Evolutionary conservation across 2,113 vertebrate genomes (phyloP).

Genomic region (Zosterops pallidus): DNA sequence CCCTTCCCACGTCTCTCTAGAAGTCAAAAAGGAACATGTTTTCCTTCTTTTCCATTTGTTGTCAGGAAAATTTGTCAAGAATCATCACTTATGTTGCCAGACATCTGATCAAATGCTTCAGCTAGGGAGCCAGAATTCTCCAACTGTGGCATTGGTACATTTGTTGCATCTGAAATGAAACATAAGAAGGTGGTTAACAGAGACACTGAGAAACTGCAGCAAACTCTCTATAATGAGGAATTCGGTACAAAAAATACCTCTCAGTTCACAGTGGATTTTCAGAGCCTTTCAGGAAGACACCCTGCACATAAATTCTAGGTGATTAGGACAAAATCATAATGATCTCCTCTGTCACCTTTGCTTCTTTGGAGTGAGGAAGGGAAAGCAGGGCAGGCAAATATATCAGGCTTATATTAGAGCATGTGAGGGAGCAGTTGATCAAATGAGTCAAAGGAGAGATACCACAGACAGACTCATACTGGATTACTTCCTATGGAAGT

Average conservation of each 20-base stretch:
- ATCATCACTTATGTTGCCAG: constrained; percentile 40
- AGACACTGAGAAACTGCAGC: background rate
- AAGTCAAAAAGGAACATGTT: constrained; percentile 47
- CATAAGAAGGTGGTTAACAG: constrained; percentile 44
- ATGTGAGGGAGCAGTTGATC: background rate
- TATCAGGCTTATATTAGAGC: background rate
- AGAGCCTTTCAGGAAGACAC: constrained; percentile 44
- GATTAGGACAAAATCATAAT: background rate
- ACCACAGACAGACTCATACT: constrained; percentile 1
- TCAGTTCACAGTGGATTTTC: constrained; percentile 11
- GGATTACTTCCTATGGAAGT: background rate
- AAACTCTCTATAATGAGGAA: background rate
- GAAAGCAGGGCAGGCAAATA: background rate
- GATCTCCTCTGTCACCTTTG: background rate
- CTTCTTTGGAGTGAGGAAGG: background rate
- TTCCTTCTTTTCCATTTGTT: constrained; percentile 50
- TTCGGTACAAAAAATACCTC: background rate
- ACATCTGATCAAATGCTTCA: constrained; percentile 46
- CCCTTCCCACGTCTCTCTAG: constrained; percentile 59
- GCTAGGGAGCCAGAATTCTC: constrained; percentile 48
- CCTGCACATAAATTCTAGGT: background rate
- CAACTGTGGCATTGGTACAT: constrained; percentile 5
- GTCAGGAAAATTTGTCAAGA: constrained; percentile 55
- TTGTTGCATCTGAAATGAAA: constrained; percentile 61
- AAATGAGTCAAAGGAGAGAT: constrained; percentile 27